Base-by-base conservation (phyloP, 2,113 vertebrate genomes). In the Oxyura jamaicensis region DNA sequence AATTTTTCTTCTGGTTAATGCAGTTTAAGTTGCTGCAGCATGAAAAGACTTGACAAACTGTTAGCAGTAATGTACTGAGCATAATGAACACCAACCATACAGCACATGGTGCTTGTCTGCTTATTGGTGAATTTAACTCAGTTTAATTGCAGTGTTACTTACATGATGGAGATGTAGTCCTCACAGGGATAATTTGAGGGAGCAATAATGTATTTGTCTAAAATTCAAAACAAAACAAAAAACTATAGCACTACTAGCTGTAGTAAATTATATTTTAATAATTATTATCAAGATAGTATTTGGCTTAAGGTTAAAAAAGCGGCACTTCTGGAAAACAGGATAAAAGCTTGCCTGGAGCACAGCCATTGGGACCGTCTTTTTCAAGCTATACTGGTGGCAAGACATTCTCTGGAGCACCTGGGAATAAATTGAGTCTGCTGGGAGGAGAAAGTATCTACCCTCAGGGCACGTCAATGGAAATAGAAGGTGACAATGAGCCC, bases 331-430 rank as follows among this genome's bases (percentile, higher is more conserved):
- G 96, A 93, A 86, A 85, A 73, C 22, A 72, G 95, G 96, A 93
- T 93, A 62, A 72, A 68, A 68, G 72, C 60, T 91, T 72, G 93
- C 97, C 95, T 53, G 73, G 69, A 93, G 97, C 95, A 36, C 65
- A 65, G 90, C 97, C 91, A 13, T 5, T 2, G 88, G 93, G 96
- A 72, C 83, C 66, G 90, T 75, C 97, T 97, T 97, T 95, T 97
- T 97, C 95, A 95, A 83, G 95, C 88, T 94, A 96, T 95, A 97
- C 98, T 98, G 97, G 92, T 90, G 90, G 98, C 89, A 94, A 95
- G 77, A 94, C 96, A 93, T 92, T 91, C 91, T 96, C 96, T 56
- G 88, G 97, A 98, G 95, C 98, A 99, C 98, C 98, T 99, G 98
- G 98, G 98, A 98, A 98, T 97, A 97, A 97, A 97, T 50, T 36